These are phyloP conservation scores for Taenioides sp. DNA, from an alignment of 2,797 vertebrate species.

Conservation along the genomic window DNA sequence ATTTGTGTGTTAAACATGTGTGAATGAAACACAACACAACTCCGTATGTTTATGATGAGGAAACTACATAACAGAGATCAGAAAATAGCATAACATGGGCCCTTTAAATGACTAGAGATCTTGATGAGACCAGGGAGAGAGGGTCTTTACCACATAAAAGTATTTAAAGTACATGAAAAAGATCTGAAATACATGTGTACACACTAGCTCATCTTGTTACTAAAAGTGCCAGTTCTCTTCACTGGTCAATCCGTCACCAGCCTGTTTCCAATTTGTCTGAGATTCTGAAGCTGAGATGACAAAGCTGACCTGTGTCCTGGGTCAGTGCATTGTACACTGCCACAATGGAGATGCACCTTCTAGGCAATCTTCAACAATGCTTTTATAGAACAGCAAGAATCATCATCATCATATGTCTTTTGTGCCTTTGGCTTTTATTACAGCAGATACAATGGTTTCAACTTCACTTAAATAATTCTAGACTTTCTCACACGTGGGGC, in stretches of 20 bases:
- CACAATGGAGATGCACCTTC: slow-evolving; percentile 5
- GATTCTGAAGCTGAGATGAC: slow-evolving; percentile 31
- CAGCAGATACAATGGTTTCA: not conserved
- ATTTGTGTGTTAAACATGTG: no score
- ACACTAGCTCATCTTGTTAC: not conserved
- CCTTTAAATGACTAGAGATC: no score
- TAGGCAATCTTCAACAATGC: not conserved
- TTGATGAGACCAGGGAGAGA: no score
- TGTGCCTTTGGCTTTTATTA: not conserved
- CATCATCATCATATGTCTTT: not conserved
- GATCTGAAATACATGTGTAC: not conserved
- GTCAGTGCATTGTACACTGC: slow-evolving; percentile 26
- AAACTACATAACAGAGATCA: no score
- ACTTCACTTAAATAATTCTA: not conserved
- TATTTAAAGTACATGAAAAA: not conserved
- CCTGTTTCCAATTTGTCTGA: slow-evolving; percentile 30
- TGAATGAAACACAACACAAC: no score
- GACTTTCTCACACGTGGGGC: not conserved
- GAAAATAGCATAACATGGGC: no score
- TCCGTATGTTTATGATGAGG: no score
- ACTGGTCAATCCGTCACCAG: slow-evolving; percentile 20
- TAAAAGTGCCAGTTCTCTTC: not conserved
- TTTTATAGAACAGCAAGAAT: not conserved
- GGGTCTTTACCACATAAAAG: not conserved
- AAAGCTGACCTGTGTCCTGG: slow-evolving; percentile 13